Conservation (phyloP, 1,140 invertebrate genomes). For the Aphis craccivora region DNA sequence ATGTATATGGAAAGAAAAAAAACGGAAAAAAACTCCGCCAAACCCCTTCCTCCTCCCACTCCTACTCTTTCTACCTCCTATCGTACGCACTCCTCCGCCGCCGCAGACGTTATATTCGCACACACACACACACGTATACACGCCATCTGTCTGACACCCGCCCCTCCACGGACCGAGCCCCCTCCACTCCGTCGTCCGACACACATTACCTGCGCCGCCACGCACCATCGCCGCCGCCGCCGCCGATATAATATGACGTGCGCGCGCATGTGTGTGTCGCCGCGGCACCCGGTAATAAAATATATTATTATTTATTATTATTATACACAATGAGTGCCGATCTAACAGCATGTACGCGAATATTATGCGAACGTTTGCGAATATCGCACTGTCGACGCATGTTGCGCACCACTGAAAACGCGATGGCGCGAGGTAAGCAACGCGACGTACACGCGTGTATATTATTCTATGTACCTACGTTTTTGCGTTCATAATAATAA, state of each 20-base stretch:
- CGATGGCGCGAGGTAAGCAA: neutral
- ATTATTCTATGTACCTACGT: no score
- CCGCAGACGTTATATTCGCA: neutral
- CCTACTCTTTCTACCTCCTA: no score
- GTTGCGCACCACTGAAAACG: neutral
- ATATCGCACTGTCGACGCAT: neutral
- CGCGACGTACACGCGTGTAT: neutral
- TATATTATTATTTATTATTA: neutral
- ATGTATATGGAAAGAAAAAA: neutral
- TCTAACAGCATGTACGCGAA: neutral
- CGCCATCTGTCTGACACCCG: conserved; percentile 41
- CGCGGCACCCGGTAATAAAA: neutral
- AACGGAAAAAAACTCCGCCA: conserved; percentile 14
- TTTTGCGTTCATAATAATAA: no score
- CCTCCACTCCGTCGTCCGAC: neutral
- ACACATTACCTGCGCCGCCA: neutral
- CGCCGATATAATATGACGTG: neutral
- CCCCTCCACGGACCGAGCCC: conserved; percentile 1
- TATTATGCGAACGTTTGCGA: neutral
- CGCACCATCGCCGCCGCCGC: neutral
- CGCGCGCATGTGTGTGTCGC: neutral
- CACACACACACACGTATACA: conserved; percentile 12
- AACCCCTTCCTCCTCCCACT: neutral
- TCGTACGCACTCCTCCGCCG: neutral
- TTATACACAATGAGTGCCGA: neutral